phyloP scores from a whole-genome alignment of 2,888 invertebrate species.

The Uloborus plumipes region DNA sequence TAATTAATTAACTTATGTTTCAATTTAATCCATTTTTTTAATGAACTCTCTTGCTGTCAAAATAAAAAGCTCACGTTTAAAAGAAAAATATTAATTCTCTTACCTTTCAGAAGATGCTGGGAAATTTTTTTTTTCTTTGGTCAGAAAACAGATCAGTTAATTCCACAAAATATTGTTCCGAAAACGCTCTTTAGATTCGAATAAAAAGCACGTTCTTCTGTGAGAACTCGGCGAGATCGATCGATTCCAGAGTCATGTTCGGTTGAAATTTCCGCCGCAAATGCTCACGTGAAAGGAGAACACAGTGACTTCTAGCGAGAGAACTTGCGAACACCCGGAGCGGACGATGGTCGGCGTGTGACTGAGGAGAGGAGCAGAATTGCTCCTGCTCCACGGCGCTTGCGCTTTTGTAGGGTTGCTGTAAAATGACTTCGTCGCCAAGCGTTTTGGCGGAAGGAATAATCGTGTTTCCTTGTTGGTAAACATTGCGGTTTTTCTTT shows the following conservation, averaged over 20 bases:
- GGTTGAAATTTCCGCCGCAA: slow-evolving; percentile 13
- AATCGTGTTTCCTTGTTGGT: not conserved
- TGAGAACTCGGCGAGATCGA: not conserved
- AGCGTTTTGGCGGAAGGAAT: slow-evolving; percentile 8
- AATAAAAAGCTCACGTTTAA: no score
- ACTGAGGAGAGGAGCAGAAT: slow-evolving; percentile 23
- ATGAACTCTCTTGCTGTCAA: no score
- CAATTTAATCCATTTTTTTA: no score
- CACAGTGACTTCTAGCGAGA: not conserved
- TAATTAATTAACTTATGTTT: no score
- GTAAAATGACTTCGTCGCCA: slow-evolving; percentile 40
- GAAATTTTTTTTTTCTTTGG: no score
- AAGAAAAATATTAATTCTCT: no score
- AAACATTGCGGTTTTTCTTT: slow-evolving; percentile 11
- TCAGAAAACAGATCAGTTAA: no score
- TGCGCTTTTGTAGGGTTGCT: slow-evolving; percentile 45
- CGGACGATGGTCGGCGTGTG: slow-evolving; percentile 14
- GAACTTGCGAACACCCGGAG: slow-evolving; percentile 4
- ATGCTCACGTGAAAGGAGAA: slow-evolving; percentile 27
- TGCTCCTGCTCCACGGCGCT: slow-evolving; percentile 8
- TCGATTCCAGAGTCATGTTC: slow-evolving; percentile 32
- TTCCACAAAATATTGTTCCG: no score
- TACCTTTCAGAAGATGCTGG: no score
- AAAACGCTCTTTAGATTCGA: no score
- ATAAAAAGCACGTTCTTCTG: no score